These are phyloP conservation scores for Trypoxylus dichotomus DNA, from an alignment of 1,140 invertebrate species.

Conservation along the genomic window DNA sequence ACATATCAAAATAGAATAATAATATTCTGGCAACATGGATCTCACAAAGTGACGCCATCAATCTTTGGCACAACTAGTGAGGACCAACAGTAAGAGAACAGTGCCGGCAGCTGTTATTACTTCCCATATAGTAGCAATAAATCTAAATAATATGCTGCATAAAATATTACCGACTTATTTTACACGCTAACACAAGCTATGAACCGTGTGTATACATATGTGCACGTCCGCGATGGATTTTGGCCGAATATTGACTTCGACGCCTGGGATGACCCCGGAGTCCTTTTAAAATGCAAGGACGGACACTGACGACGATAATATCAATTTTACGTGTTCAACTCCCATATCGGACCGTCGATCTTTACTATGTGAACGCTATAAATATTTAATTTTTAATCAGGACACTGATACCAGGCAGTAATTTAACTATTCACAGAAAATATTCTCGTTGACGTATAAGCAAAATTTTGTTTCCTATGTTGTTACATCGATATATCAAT, in stretches of 20 bases:
- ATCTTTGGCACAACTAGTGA: slow-evolving; percentile 32
- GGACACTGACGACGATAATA: slow-evolving; percentile 30
- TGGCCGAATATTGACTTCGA: slow-evolving; percentile 38
- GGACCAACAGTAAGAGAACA: slow-evolving; percentile 30
- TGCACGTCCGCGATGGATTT: background rate
- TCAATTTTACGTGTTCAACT: slow-evolving; percentile 36
- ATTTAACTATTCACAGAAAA: background rate
- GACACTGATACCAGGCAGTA: background rate
- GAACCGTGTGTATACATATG: background rate
- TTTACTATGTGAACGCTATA: background rate
- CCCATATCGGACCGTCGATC: background rate
- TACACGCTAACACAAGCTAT: slow-evolving; percentile 31
- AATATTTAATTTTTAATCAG: slow-evolving; percentile 30
- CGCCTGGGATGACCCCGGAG: slow-evolving; percentile 35
- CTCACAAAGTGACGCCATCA: slow-evolving; percentile 37
- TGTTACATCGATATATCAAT: no score
- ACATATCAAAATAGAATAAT: slow-evolving; percentile 21
- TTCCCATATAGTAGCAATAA: slow-evolving; percentile 37
- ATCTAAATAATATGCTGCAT: slow-evolving; percentile 39
- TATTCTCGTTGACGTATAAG: no score
- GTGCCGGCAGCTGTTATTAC: slow-evolving; percentile 31
- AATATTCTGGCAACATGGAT: background rate
- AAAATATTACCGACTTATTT: slow-evolving; percentile 36
- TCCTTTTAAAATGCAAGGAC: slow-evolving; percentile 31
- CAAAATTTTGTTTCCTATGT: no score